These are phyloP conservation scores for Pogonocichla stellata DNA, from an alignment of 2,113 vertebrate species.

Conservation along the genomic window DNA sequence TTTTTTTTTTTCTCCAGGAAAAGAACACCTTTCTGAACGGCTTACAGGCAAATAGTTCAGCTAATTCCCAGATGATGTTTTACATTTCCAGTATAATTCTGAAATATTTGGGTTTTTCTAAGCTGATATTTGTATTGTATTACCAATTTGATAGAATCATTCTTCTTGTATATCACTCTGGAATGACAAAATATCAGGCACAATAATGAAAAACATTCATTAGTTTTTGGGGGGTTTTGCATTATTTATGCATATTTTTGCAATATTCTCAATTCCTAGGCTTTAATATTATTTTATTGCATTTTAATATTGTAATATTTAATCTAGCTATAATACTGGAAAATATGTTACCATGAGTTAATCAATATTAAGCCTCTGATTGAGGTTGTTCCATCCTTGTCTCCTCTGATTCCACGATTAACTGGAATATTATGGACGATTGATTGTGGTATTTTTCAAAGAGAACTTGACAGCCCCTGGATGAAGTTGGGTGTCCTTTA, in stretches of 20 bases:
- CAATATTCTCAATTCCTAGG: background rate
- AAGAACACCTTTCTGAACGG: background rate
- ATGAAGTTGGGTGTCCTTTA: background rate
- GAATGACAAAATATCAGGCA: background rate
- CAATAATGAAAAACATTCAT: background rate
- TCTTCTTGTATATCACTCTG: accelerated
- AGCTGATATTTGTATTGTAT: background rate
- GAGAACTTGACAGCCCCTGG: background rate
- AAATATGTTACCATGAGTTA: background rate
- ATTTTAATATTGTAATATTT: background rate
- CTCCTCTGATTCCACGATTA: background rate
- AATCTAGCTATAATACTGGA: background rate
- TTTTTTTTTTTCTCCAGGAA: background rate
- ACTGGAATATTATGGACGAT: background rate
- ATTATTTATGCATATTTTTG: background rate
- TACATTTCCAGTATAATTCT: background rate
- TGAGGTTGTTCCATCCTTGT: background rate
- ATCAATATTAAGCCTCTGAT: background rate
- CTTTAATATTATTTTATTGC: background rate
- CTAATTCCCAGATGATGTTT: background rate
- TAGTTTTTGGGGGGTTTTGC: background rate
- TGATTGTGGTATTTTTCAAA: background rate
- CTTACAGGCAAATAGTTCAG: background rate
- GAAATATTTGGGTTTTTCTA: background rate
- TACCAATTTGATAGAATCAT: background rate